Percentiles rank a stretch among this genome's conserved stretches.
These are phyloP conservation scores for Perca flavescens DNA, from an alignment of 2,113 vertebrate species.

Conservation along the genomic window DNA sequence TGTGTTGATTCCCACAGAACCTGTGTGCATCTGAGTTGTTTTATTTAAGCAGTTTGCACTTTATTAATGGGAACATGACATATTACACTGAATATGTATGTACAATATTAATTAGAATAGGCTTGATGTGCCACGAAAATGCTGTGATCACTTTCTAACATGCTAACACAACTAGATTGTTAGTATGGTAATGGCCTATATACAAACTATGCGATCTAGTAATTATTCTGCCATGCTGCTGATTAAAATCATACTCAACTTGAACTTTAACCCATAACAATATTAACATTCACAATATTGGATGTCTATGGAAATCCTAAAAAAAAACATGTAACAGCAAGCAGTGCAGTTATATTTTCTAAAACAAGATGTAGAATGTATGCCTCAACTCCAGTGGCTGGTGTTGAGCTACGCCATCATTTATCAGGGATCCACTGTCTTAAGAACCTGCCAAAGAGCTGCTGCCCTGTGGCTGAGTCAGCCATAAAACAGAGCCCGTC, in stretches of 20 bases:
- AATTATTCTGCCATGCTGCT: background rate
- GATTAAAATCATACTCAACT: background rate
- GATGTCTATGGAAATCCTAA: slow-evolving; percentile 2
- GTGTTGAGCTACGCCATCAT: slow-evolving; percentile 4
- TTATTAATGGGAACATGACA: background rate
- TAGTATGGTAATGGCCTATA: background rate
- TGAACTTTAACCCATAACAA: background rate
- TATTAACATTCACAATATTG: background rate
- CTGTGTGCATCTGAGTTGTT: background rate
- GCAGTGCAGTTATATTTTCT: background rate
- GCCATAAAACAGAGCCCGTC: slow-evolving; percentile 21
- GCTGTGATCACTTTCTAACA: background rate
- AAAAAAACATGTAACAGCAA: background rate
- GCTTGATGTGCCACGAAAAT: background rate
- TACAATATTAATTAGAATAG: background rate
- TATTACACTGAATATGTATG: background rate
- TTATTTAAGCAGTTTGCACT: background rate
- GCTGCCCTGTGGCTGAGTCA: slow-evolving; percentile 37
- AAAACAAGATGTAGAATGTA: background rate
- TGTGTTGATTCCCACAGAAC: background rate
- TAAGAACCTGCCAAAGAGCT: slow-evolving; percentile 26
- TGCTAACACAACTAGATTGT: background rate
- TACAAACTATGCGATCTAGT: background rate
- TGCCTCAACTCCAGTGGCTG: background rate
- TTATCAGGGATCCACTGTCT: slow-evolving; percentile 35